Conservation (phyloP, 2,113 vertebrate species). For the Danionella cerebrum region DNA sequence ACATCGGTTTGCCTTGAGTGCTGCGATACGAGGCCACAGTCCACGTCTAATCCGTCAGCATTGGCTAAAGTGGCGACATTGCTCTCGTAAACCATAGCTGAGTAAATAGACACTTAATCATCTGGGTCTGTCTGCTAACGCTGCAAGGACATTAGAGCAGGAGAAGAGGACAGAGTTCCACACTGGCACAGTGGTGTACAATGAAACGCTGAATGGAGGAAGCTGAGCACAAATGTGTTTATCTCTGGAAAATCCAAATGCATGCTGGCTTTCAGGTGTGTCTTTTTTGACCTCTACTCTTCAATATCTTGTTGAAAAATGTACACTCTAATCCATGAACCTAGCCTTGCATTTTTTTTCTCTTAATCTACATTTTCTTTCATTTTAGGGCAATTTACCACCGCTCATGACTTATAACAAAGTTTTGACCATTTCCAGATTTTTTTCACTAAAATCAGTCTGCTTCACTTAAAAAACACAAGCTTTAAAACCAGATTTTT, state of each 20-base stretch:
- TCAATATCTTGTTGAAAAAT: too few relatives aligned
- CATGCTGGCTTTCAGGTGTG: not conserved
- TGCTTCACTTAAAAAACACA: too few relatives aligned
- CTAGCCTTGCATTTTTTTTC: too few relatives aligned
- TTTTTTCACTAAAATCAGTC: too few relatives aligned
- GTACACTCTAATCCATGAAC: too few relatives aligned
- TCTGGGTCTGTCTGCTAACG: constrained; percentile 46
- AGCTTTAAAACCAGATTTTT: too few relatives aligned
- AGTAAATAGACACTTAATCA: constrained; percentile 59
- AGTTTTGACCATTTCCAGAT: too few relatives aligned
- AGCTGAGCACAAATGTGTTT: constrained; percentile 17
- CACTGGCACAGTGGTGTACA: constrained; percentile 13
- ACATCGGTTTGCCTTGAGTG: constrained; percentile 56
- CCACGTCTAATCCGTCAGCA: constrained; percentile 51
- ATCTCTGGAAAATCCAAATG: not conserved
- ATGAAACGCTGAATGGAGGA: not conserved
- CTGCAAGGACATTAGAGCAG: constrained; percentile 40
- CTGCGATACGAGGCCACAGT: constrained; percentile 42
- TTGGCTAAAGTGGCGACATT: constrained; percentile 47
- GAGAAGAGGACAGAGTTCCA: constrained; percentile 35
- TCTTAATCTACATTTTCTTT: too few relatives aligned
- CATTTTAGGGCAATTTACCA: too few relatives aligned
- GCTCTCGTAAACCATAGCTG: constrained; percentile 40
- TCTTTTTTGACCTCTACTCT: not conserved
- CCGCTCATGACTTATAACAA: too few relatives aligned